Evolutionary conservation across 2,113 vertebrate genomes (phyloP).

Genomic region (Phasianus colchicus): DNA sequence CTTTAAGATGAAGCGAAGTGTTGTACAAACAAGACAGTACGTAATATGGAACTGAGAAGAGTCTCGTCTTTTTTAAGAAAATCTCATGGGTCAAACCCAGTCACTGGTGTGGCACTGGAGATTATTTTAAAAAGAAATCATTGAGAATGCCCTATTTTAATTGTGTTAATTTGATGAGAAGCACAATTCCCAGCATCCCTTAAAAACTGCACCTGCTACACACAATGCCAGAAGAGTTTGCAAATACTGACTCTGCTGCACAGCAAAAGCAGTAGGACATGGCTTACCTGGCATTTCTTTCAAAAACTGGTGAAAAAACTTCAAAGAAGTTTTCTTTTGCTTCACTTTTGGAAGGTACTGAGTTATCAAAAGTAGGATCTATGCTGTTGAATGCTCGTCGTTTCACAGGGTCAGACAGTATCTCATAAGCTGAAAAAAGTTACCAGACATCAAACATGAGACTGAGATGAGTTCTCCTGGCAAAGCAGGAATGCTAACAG

Average conservation of each 20-base stretch:
- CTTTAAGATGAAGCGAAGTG: background rate
- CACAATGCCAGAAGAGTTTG: background rate
- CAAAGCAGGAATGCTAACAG: background rate
- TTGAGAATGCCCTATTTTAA: background rate
- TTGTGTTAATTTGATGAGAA: background rate
- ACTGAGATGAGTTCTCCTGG: background rate
- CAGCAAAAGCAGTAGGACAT: background rate
- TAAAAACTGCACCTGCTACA: background rate
- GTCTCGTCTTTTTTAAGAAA: background rate
- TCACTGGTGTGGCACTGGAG: background rate
- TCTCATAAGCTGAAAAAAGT: conserved; percentile 89
- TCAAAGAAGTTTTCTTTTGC: conserved; percentile 95
- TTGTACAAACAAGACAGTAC: background rate
- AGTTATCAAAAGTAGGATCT: conserved; percentile 96
- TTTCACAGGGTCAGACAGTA: conserved; percentile 92
- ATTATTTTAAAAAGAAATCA: background rate
- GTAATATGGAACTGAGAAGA: background rate
- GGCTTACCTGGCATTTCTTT: conserved; percentile 92
- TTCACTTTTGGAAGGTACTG: conserved; percentile 92
- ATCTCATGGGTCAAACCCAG: background rate
- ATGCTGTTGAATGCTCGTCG: conserved; percentile 98
- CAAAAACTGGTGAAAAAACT: conserved; percentile 90
- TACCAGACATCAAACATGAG: background rate
- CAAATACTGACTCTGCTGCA: background rate
- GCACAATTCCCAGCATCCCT: background rate